These are phyloP conservation scores for Centropristis striata DNA, from an alignment of 2,113 vertebrate species.

Conservation along the genomic window DNA sequence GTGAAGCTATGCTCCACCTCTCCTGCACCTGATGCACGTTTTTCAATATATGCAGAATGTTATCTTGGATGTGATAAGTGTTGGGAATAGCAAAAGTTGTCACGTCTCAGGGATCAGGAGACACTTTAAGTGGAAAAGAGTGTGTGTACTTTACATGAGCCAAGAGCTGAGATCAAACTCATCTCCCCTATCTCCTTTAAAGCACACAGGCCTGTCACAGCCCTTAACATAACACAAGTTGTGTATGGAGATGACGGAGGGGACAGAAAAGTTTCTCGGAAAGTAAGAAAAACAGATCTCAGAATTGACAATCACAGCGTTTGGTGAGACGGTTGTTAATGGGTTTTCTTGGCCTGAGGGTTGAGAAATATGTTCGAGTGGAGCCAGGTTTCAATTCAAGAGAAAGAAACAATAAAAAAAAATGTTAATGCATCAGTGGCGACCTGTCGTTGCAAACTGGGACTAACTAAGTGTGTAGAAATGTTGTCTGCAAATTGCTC, in stretches of 20 bases:
- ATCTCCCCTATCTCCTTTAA: conserved; percentile 8
- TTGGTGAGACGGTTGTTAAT: conserved; percentile 41
- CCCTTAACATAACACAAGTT: not conserved
- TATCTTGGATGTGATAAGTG: conserved; percentile 30
- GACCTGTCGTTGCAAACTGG: not conserved
- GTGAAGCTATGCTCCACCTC: not conserved
- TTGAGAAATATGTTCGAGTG: conserved; percentile 21
- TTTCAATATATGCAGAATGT: not conserved
- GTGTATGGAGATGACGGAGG: conserved; percentile 16
- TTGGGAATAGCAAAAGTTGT: conserved; percentile 25
- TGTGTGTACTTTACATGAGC: conserved; percentile 23
- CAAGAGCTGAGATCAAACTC: conserved; percentile 29
- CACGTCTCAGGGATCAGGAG: conserved; percentile 18
- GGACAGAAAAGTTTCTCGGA: not conserved
- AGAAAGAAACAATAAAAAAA: conserved; percentile 17
- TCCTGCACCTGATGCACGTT: not conserved
- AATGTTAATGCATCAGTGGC: conserved; percentile 7
- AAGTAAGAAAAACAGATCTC: conserved; percentile 21
- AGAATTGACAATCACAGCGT: conserved; percentile 39
- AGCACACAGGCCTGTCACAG: conserved; percentile 26
- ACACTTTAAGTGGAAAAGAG: conserved; percentile 20
- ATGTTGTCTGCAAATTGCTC: conserved; percentile 32
- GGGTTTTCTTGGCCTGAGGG: conserved; percentile 46
- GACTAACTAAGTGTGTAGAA: conserved; percentile 1
- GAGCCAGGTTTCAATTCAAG: conserved; percentile 20